Percentiles rank a stretch among this genome's conserved stretches.
Evolutionary conservation across 2,113 vertebrate genomes (phyloP).

Genomic region (Heloderma charlesbogerti): DNA sequence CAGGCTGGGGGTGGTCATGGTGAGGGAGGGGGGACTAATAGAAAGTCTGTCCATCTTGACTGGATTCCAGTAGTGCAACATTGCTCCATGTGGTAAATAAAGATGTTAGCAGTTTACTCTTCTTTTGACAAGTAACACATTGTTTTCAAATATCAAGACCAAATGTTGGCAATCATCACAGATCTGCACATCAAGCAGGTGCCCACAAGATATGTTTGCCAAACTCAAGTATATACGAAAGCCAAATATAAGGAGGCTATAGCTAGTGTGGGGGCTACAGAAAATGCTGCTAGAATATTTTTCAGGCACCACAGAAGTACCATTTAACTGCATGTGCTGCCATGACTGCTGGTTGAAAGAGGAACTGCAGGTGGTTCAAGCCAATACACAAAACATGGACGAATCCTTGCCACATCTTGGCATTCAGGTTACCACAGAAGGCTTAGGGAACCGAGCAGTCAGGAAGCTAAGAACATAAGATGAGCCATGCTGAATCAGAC

Average conservation of each 20-base stretch:
- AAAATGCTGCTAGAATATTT: slow-evolving; percentile 51
- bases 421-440: neutral
- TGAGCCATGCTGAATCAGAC: too few species aligned
- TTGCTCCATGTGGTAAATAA: slow-evolving; percentile 73
- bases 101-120: slow-evolving; percentile 75
- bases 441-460: too few species aligned
- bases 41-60: slow-evolving; percentile 73
- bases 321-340: neutral
- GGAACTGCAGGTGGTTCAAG: neutral
- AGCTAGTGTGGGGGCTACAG: slow-evolving; percentile 43
- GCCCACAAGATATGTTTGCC: slow-evolving; percentile 70
- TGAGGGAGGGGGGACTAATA: slow-evolving; percentile 16
- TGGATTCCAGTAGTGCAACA: slow-evolving; percentile 60
- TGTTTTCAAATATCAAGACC: slow-evolving; percentile 74
- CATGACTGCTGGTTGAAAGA: neutral
- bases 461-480: too few species aligned
- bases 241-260: slow-evolving; percentile 69
- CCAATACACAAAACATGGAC: neutral
- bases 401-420: neutral
- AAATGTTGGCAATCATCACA: slow-evolving; percentile 73
- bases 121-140: slow-evolving; percentile 76
- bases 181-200: slow-evolving; percentile 73
- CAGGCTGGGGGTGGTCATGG: slow-evolving; percentile 14
- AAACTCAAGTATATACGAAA: slow-evolving; percentile 69
- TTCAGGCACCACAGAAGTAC: neutral